These are phyloP conservation scores for Oxyscelio sp. DNA, from an alignment of 2,888 invertebrate species.

Conservation along the genomic window DNA sequence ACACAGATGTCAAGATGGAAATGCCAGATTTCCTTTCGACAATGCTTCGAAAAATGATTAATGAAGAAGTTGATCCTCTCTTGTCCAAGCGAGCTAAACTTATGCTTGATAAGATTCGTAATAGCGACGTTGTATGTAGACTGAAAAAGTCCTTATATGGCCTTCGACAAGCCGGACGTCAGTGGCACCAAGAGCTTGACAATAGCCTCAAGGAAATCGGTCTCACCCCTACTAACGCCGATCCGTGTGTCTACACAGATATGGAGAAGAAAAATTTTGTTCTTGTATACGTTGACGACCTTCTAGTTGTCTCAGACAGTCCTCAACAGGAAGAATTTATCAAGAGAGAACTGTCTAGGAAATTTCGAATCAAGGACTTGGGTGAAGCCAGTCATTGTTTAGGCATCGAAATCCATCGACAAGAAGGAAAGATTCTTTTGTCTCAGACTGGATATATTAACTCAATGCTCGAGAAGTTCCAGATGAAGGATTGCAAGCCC, in stretches of 20 bases:
- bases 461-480: too few species aligned
- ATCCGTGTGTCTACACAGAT: constrained; percentile 22
- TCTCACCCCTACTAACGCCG: not conserved
- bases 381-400: constrained; percentile 1
- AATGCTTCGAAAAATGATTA: not conserved
- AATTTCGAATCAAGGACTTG: not conserved
- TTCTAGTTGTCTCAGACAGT: not conserved
- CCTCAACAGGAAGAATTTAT: not conserved
- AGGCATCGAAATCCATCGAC: not conserved
- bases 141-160: constrained; percentile 11
- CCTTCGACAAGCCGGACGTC: constrained; percentile 10
- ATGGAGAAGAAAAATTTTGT: not conserved
- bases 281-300: not conserved
- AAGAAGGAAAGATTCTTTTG: too few species aligned
- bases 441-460: too few species aligned
- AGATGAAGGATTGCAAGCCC: too few species aligned
- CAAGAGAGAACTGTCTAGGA: not conserved
- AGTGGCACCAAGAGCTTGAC: constrained; percentile 4
- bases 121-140: not conserved
- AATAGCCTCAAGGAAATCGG: not conserved
- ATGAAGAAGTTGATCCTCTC: not conserved
- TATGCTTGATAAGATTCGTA: not conserved
- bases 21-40: not conserved
- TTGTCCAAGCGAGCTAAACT: not conserved
- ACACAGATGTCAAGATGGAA: not conserved